A percentile compares a stretch with the other conserved stretches of the same genome.
These are phyloP conservation scores for Herminia tarsipennalis DNA, from an alignment of 2,888 invertebrate species.

Conservation along the genomic window DNA sequence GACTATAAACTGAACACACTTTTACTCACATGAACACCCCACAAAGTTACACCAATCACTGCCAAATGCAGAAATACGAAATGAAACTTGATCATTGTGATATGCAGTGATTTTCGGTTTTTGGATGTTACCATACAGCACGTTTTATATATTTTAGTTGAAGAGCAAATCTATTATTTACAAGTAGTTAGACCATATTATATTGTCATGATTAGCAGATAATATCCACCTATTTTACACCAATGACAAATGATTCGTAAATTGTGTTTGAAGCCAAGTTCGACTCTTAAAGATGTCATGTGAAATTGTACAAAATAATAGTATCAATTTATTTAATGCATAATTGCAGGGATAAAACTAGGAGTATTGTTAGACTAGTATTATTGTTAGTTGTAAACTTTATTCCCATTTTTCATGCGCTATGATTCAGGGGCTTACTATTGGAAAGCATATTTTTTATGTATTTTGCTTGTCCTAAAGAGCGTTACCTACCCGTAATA, in stretches of 20 bases:
- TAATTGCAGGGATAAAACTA: no score
- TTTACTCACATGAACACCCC: slow-evolving; percentile 5
- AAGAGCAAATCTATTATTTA: slow-evolving; percentile 5
- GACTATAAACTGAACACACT: neutral
- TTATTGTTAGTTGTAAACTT: no score
- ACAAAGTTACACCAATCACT: neutral
- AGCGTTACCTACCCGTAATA: no score
- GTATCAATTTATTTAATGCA: no score
- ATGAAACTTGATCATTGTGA: slow-evolving; percentile 19
- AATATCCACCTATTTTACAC: slow-evolving; percentile 3
- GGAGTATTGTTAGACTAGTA: no score
- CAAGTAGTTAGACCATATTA: slow-evolving; percentile 10
- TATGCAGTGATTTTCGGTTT: neutral
- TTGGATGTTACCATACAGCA: neutral
- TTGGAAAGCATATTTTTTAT: no score
- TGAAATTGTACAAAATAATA: neutral
- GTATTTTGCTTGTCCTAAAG: no score
- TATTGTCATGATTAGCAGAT: slow-evolving; percentile 11
- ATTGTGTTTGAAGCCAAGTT: slow-evolving; percentile 32
- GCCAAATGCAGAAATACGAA: neutral
- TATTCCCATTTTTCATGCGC: no score
- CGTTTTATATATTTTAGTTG: slow-evolving; percentile 16
- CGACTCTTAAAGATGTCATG: slow-evolving; percentile 1
- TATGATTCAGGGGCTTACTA: no score
- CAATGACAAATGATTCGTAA: neutral